Evolutionary conservation across 1,140 invertebrate species (phyloP), one percentile per base, ranked within the genome.

Genomic region (honey bee (Apis mellifera)): DNA sequence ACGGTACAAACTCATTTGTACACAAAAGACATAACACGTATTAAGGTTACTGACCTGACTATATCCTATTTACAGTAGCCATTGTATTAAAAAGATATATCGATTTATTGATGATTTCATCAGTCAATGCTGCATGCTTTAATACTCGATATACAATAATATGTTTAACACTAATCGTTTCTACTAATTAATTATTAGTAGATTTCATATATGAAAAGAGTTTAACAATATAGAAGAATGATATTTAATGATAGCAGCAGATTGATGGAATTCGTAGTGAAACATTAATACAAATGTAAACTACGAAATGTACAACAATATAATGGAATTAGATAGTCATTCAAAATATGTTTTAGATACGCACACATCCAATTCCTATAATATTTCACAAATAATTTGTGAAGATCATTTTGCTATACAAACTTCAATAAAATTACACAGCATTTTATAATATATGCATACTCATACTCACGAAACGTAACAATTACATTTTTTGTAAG

Each of bases 181-280:
- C 74, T 85, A 86, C 82, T 75, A 86, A 86, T 73, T 54, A 52
- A 69, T 74, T 78, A 86, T 86, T 75, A 71, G 23, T 76, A 86
- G 59, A 86, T 50, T 57, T 78, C 50, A 17, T 62, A 83, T 83
- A 86, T 66, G 80, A 86, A 86, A 86, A 62, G 42, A 86, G 65
- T 66, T 78, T 52, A 85, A 82, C 72, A 54, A 76, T 81, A 76
- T 76, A 42, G 65, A 82, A 78, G 65, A 13, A 78, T 69, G 26
- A 80, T 55, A 50, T 66, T 82, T 74, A 76, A 87, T 84, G 57
- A 59, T 75, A 75, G 72, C 65, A 64, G 72, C 62, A 83, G 52
- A 72, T 52, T 66, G 68, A 84, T 57, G 21, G 50, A 70, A 42
- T 54, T 83, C n/a, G 71, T 87, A 87, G 82, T 48, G 59, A 65